Evolutionary conservation across 2,113 vertebrate species (phyloP), one percentile per base, ranked within the genome.

Genomic region (Picathartes gymnocephalus): DNA sequence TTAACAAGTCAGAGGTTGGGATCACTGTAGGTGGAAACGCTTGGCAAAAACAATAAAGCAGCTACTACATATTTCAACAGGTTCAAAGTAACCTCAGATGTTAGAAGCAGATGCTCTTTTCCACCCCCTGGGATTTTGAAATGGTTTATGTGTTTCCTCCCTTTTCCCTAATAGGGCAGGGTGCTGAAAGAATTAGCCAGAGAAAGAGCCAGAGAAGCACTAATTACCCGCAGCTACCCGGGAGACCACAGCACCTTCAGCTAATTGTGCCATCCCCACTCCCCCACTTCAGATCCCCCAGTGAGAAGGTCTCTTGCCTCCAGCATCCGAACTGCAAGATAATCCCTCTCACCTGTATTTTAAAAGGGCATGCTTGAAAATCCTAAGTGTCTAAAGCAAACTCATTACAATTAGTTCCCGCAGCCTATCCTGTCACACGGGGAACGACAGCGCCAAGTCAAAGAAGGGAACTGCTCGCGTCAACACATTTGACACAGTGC

Each of bases 61-160:
- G 85, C 91, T 86, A 94, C 84, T 94, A 88, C 88, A 62, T 95
- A 97, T 96, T 97, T 97, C 96, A 97, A 97, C 93, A 97, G 96
- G 97, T 97, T 97, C 95, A 97, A 97, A 97, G 96, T 92, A 97
- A 97, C 96, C 96, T 97, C 97, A 97, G 96, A 96, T 93, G 95
- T 95, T 94, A 90, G 90, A 44, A 96, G 94, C 96, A 97, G 96
- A 96, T 97, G 96, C 95, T 97, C 95, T 95, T 94, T 95, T 87
- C 87, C 81, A 92, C 94, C 97, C 94, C 90, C 88, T 92, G 96
- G 95, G 95, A 97, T 92, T 97, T 65, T 95, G 94, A 96, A 96
- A 96, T 90, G 92, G 93, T 94, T 95, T 81, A 86, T 94, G 76
- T 42, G 79, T 91, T 97, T 96, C 95, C 88, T 96, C 92, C 92